Conservation (phyloP, 37 sponge, comb jelly and placozoan species). For the Lycopodina hypogea region DNA sequence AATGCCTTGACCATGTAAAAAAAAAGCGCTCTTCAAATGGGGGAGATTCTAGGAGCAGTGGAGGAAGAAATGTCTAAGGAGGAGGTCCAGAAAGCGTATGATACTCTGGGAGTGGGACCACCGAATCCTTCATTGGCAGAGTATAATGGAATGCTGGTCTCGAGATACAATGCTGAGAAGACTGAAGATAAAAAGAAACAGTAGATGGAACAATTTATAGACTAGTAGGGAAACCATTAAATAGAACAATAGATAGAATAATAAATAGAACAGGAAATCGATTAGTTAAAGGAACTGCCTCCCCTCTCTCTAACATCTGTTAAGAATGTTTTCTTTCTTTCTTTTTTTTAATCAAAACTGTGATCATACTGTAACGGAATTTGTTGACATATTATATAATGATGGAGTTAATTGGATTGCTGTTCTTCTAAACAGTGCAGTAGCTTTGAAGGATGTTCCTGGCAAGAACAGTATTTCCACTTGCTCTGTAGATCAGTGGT, state of each 20-base stretch:
- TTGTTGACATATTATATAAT: too few species aligned
- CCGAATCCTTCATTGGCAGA: conserved; percentile 33
- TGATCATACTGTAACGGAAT: too few species aligned
- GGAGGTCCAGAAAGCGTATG: conserved; percentile 9
- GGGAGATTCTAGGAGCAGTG: conserved; percentile 14
- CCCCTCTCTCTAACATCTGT: too few species aligned
- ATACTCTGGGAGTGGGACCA: conserved; percentile 35
- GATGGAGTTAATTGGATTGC: too few species aligned
- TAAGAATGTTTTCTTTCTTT: too few species aligned
- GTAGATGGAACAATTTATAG: background rate
- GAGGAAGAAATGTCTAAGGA: conserved; percentile 23
- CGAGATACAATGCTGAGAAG: conserved; percentile 15
- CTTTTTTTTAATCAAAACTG: too few species aligned
- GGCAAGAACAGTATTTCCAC: conserved; percentile 62
- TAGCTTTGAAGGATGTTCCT: conserved; percentile 44
- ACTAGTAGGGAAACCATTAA: too few species aligned
- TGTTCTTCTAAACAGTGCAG: conserved; percentile 53
- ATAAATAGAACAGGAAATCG: too few species aligned
- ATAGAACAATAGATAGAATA: too few species aligned
- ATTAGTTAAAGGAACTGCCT: too few species aligned
- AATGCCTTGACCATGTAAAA: too few species aligned
- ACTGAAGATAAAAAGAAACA: background rate
- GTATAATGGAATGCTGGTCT: conserved; percentile 27
- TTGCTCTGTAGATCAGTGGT: conserved; percentile 70
- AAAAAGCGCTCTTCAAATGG: too few species aligned